Evolutionary conservation across 2,797 vertebrate species (phyloP).

Genomic region (Danio albolineatus): DNA sequence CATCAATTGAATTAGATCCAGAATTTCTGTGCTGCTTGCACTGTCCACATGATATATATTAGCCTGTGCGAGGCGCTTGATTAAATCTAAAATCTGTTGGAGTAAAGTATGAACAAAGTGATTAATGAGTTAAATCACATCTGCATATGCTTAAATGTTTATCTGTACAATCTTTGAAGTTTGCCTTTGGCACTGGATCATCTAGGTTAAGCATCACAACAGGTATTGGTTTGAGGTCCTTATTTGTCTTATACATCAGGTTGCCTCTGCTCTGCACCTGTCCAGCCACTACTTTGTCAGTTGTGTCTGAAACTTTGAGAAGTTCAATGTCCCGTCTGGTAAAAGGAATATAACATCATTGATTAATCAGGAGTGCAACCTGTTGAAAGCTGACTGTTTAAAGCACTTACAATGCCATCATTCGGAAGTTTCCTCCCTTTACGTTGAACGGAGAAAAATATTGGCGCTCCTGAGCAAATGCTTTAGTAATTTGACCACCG

Average conservation of each 20-base stretch:
- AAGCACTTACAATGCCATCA: conserved; percentile 75
- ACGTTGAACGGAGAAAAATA: conserved; percentile 83
- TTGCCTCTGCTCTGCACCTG: conserved; percentile 73
- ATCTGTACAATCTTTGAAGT: not conserved
- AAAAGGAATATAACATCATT: conserved; percentile 2
- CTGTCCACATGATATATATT: conserved; percentile 77
- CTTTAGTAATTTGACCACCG: conserved; percentile 79
- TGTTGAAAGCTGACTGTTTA: not conserved
- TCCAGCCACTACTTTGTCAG: not conserved
- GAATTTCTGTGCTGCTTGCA: conserved; percentile 72
- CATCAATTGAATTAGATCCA: conserved; percentile 83
- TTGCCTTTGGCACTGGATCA: conserved; percentile 79
- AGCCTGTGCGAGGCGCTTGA: conserved; percentile 78
- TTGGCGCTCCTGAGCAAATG: conserved; percentile 76
- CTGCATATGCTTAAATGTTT: not conserved
- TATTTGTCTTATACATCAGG: conserved; percentile 75
- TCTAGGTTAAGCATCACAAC: conserved; percentile 77
- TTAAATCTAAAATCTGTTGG: conserved; percentile 77
- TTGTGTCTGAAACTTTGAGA: conserved; percentile 70
- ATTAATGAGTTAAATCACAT: not conserved
- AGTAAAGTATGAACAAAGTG: conserved; percentile 5
- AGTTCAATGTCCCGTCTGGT: conserved; percentile 76
- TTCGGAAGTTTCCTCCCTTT: conserved; percentile 76
- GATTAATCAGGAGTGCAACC: not conserved
- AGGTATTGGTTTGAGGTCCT: conserved; percentile 69